A percentile compares a stretch with the other conserved stretches of the same genome.
Evolutionary conservation across 1,140 invertebrate genomes (phyloP).

Genomic region (Penaeus japonicus): DNA sequence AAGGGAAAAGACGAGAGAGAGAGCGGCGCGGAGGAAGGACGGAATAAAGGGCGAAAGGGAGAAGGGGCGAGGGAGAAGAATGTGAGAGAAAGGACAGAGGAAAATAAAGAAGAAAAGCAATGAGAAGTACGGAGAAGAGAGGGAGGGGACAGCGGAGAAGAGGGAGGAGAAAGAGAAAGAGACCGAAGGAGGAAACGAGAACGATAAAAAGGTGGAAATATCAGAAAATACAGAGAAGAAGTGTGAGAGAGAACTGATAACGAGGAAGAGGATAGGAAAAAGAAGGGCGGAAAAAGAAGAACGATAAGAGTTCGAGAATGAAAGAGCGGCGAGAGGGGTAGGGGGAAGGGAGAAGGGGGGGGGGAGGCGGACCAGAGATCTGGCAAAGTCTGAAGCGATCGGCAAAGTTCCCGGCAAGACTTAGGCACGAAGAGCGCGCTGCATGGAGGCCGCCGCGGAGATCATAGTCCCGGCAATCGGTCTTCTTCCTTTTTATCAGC

Average conservation of each 20-base stretch:
- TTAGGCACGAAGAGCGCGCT: too few relatives aligned
- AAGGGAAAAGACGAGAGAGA: too few relatives aligned
- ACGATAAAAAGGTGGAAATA: neutral
- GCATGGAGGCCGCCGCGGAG: too few relatives aligned
- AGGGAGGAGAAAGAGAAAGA: neutral
- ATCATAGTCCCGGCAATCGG: too few relatives aligned
- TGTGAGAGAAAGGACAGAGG: neutral
- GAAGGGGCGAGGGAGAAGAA: neutral
- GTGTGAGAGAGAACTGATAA: neutral
- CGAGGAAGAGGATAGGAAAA: neutral
- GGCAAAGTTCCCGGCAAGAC: too few relatives aligned
- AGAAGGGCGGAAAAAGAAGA: neutral
- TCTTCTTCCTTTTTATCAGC: too few relatives aligned
- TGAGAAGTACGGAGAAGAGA: neutral
- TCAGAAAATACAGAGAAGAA: neutral
- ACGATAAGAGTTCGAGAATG: neutral
- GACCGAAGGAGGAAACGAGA: too few relatives aligned
- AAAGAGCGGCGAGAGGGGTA: neutral
- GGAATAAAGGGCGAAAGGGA: neutral
- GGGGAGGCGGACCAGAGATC: too few relatives aligned
- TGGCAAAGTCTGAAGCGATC: too few relatives aligned
- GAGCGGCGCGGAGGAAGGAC: too few relatives aligned
- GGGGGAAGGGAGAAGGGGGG: neutral
- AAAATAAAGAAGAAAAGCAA: neutral
- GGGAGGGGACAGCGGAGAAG: neutral